Evolutionary conservation across 1,140 invertebrate species (phyloP).

Genomic region (Cotesia glomerata): DNA sequence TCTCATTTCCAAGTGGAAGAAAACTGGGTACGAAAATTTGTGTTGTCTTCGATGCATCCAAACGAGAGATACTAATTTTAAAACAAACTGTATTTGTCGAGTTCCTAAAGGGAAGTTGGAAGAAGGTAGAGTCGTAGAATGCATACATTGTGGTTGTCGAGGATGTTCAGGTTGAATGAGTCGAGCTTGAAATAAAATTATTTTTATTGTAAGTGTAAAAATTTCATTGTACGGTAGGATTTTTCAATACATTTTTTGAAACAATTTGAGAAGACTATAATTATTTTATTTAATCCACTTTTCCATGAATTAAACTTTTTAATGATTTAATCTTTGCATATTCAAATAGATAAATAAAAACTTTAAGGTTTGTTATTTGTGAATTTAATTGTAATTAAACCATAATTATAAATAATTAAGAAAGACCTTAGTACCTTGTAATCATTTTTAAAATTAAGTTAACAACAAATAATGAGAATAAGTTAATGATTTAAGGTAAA

Average conservation of each 20-base stretch:
- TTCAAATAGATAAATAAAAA: too few species aligned
- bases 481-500: too few species aligned
- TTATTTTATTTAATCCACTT: too few species aligned
- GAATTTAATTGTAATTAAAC: too few species aligned
- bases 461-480: conserved; percentile 2
- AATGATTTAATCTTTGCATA: too few species aligned
- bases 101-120: conserved; percentile 98
- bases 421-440: conserved; percentile 7
- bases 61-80: conserved; percentile 98
- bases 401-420: not conserved
- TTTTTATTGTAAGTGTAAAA: too few species aligned
- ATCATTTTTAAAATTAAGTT: conserved; percentile 9
- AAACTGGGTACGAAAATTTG: conserved; percentile 98
- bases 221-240: too few species aligned
- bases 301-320: too few species aligned
- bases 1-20: conserved; percentile 99
- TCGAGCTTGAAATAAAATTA: too few species aligned
- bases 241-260: too few species aligned
- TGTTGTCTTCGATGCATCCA: conserved; percentile 99
- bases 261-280: too few species aligned
- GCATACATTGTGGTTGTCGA: conserved; percentile 95
- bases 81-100: conserved; percentile 98
- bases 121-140: conserved; percentile 96
- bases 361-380: too few species aligned
- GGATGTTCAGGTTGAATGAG: conserved; percentile 84